phyloP scores from a whole-genome alignment of 1,140 invertebrate genomes.

The Conus ventricosus region DNA sequence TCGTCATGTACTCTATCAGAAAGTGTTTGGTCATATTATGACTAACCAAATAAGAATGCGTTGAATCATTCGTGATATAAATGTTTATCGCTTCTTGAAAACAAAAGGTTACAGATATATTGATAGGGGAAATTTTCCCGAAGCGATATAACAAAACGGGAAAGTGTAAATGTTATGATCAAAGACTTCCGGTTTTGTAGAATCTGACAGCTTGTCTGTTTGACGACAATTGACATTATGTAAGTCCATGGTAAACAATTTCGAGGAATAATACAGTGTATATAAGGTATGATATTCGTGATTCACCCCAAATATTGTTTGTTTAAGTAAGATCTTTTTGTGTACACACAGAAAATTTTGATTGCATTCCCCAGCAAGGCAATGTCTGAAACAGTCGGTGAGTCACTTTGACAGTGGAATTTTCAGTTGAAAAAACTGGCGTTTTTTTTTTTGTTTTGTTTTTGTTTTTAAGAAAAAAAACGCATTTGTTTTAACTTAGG shows the following conservation, averaged over 20 bases:
- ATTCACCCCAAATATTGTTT: no score
- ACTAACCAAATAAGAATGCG: neutral
- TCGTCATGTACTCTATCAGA: slow-evolving; percentile 11
- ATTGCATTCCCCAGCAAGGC: no score
- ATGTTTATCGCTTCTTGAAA: no score
- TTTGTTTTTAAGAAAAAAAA: no score
- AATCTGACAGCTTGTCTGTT: slow-evolving; percentile 4
- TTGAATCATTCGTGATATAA: neutral
- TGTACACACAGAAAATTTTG: no score
- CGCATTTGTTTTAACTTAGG: no score
- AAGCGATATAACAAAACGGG: slow-evolving; percentile 11
- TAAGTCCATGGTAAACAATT: neutral
- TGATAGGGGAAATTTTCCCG: neutral
- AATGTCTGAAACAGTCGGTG: no score
- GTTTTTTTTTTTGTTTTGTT: no score
- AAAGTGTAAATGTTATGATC: slow-evolving; percentile 37
- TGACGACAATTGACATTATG: slow-evolving; percentile 13
- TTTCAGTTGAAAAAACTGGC: no score
- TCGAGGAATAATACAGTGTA: neutral
- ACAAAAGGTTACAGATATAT: no score
- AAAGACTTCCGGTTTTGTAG: slow-evolving; percentile 29
- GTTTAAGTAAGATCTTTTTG: no score
- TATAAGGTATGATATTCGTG: neutral
- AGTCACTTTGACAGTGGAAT: no score
- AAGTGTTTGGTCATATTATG: neutral